Percentiles rank a stretch among this genome's conserved stretches.
phyloP scores from a whole-genome alignment of 2,113 vertebrate species.

The Hemiscyllium ocellatum region DNA sequence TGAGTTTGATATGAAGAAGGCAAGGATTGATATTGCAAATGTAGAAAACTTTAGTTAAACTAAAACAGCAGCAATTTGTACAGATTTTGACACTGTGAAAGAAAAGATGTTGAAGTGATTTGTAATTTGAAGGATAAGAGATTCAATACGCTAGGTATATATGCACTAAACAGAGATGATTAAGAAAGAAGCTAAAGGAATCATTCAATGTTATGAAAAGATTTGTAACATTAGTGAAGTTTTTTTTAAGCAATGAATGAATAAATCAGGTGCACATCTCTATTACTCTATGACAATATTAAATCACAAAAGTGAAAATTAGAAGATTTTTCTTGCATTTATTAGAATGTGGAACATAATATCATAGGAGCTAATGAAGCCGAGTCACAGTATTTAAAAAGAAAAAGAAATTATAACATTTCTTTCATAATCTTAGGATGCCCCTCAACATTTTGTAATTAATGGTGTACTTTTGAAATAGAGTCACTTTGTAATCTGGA shows the following conservation, averaged over 20 bases:
- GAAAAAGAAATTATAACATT: not conserved
- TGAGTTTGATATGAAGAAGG: not conserved
- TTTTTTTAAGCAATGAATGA: not conserved
- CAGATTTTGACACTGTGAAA: not conserved
- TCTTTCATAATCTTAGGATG: not conserved
- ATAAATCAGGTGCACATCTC: not conserved
- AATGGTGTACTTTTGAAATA: not conserved
- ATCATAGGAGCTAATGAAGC: not conserved
- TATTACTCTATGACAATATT: not conserved
- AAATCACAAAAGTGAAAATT: not conserved
- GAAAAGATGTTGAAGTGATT: not conserved
- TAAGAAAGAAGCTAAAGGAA: not conserved
- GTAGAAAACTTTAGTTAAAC: not conserved
- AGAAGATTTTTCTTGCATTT: not conserved
- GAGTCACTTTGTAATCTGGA: not conserved
- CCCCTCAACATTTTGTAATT: not conserved
- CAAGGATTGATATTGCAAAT: not conserved
- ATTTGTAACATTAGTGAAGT: not conserved
- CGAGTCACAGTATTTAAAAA: not conserved
- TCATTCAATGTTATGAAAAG: not conserved
- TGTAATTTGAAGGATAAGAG: not conserved
- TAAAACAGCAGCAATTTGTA: not conserved
- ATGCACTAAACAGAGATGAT: not conserved
- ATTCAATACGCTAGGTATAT: not conserved
- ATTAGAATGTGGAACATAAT: not conserved